Evolutionary conservation across 2,888 invertebrate species (phyloP).

Genomic region (Drosophila atripex): DNA sequence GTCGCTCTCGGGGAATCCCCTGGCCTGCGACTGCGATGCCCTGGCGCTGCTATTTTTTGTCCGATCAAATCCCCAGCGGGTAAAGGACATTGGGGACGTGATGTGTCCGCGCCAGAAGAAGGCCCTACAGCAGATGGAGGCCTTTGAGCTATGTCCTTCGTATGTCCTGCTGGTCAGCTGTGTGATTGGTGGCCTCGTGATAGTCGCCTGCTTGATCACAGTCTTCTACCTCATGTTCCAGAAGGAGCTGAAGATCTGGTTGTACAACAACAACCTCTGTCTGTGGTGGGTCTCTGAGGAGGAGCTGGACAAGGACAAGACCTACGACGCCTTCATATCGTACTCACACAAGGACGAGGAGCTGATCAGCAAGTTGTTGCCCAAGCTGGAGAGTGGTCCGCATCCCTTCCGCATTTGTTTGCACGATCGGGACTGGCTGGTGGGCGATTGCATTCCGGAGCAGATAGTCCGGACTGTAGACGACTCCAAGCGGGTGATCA

Average conservation of each 20-base stretch:
- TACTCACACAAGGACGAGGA: conserved; percentile 90
- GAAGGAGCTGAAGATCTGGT: conserved; percentile 87
- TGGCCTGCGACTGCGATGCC: conserved; percentile 87
- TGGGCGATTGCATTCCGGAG: conserved; percentile 89
- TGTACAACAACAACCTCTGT: conserved; percentile 86
- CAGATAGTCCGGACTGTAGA: conserved; percentile 89
- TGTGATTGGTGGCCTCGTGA: conserved; percentile 84
- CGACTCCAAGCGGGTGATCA: conserved; percentile 88
- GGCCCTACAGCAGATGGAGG: conserved; percentile 65
- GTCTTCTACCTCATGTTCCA: conserved; percentile 85
- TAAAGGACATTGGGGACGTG: conserved; percentile 65
- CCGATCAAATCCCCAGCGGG: conserved; percentile 80
- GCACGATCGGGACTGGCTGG: conserved; percentile 89
- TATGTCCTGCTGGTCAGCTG: conserved; percentile 81
- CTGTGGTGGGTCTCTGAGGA: conserved; percentile 88
- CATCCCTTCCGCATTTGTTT: conserved; percentile 88
- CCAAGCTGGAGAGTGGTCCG: conserved; percentile 87
- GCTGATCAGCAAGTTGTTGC: conserved; percentile 87
- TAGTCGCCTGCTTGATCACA: conserved; percentile 80
- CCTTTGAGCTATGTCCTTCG: conserved; percentile 84
- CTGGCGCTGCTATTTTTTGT: conserved; percentile 86
- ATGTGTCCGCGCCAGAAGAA: conserved; percentile 59
- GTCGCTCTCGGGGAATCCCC: conserved; percentile 87
- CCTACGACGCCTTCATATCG: conserved; percentile 91
- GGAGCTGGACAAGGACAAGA: conserved; percentile 86